phyloP scores from a whole-genome alignment of 2,888 invertebrate species.

The Eupithecia abbreviata region DNA sequence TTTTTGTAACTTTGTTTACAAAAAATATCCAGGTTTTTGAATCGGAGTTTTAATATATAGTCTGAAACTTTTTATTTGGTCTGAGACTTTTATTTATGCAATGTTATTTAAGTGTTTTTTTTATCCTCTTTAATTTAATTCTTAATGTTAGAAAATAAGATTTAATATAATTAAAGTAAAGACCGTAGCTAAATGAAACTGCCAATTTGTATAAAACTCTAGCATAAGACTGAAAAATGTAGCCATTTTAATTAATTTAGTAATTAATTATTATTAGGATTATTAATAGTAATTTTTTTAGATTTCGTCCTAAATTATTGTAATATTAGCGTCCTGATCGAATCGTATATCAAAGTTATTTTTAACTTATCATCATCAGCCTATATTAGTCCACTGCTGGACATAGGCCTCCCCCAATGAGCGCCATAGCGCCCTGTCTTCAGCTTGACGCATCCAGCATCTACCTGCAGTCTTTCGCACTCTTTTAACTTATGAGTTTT shows the following conservation, averaged over 20 bases:
- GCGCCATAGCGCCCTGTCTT: too few species aligned
- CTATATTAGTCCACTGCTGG: too few species aligned
- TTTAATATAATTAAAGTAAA: constrained; percentile 30
- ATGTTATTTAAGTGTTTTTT: background rate
- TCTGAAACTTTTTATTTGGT: background rate
- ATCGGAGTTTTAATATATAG: too few species aligned
- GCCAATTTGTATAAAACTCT: constrained; percentile 75
- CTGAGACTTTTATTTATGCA: background rate
- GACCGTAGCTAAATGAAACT: constrained; percentile 75
- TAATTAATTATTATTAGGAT: constrained; percentile 2
- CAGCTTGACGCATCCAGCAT: too few species aligned
- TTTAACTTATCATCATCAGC: background rate
- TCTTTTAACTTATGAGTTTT: too few species aligned
- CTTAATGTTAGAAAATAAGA: background rate
- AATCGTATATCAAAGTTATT: constrained; percentile 53
- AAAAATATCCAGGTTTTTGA: too few species aligned
- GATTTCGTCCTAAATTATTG: constrained; percentile 66
- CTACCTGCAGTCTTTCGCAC: too few species aligned
- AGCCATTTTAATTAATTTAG: constrained; percentile 51
- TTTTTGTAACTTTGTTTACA: too few species aligned
- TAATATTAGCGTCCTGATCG: constrained; percentile 71
- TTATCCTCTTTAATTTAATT: background rate
- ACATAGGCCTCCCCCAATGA: too few species aligned
- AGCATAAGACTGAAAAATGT: constrained; percentile 65
- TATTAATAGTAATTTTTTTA: constrained; percentile 18